A percentile compares a stretch with the other conserved stretches of the same genome.
These are phyloP conservation scores for Napeogenes inachia DNA, from an alignment of 2,888 invertebrate genomes.

Conservation along the genomic window DNA sequence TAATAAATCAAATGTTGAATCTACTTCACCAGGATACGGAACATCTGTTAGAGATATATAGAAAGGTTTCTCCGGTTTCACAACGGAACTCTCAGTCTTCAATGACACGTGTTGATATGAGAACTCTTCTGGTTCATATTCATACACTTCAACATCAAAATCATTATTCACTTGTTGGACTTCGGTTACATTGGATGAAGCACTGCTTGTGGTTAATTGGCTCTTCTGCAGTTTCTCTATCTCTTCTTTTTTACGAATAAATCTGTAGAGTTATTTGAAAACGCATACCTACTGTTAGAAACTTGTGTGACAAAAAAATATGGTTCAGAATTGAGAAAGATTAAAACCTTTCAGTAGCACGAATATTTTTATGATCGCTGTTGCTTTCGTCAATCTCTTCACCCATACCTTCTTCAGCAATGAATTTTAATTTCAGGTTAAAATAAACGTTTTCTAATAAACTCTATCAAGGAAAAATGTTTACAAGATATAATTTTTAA, in stretches of 20 bases:
- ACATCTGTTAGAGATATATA: conserved; percentile 63
- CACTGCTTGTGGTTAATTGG: conserved; percentile 28
- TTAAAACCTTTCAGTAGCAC: conserved; percentile 48
- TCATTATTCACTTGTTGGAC: conserved; percentile 47
- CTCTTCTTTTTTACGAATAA: conserved; percentile 54
- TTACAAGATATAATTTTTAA: background rate
- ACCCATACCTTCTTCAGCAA: conserved; percentile 35
- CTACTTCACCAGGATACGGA: conserved; percentile 58
- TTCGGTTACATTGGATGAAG: conserved; percentile 27
- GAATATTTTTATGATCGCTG: conserved; percentile 34
- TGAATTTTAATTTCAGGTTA: conserved; percentile 40
- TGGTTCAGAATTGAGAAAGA: background rate
- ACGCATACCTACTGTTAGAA: background rate
- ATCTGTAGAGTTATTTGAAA: conserved; percentile 36
- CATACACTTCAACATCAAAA: conserved; percentile 54
- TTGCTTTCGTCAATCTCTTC: conserved; percentile 33
- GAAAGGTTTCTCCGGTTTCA: conserved; percentile 45
- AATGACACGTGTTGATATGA: conserved; percentile 41
- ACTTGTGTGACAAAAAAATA: background rate
- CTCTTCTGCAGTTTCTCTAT: conserved; percentile 46
- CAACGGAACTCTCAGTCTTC: conserved; percentile 32
- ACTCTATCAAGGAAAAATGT: conserved; percentile 34
- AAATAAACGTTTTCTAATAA: conserved; percentile 47
- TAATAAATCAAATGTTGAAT: conserved; percentile 58
- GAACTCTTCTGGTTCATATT: conserved; percentile 46